Conservation (phyloP, 2,797 vertebrate genomes). For the Coilia nasus region DNA sequence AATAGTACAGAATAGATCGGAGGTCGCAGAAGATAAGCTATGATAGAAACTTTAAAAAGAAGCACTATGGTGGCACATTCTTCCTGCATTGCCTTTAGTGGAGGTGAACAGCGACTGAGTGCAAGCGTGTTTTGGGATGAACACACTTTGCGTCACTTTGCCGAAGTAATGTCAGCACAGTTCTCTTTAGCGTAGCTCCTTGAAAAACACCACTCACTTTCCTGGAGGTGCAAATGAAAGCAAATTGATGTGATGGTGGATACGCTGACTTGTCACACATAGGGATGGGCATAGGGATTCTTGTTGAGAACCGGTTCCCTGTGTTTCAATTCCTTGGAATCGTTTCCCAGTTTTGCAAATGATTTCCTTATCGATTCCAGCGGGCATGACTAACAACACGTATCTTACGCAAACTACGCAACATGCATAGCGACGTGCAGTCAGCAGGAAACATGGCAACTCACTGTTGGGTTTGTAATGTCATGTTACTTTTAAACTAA, state of each 20-base stretch:
- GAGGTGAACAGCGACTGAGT: neutral
- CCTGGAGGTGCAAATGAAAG: neutral
- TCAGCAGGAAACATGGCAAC: too few species aligned
- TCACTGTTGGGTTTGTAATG: too few species aligned
- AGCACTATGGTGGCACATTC: neutral
- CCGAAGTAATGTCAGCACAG: neutral
- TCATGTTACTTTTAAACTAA: too few species aligned
- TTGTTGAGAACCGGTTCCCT: too few species aligned
- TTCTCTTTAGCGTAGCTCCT: neutral
- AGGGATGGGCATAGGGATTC: too few species aligned
- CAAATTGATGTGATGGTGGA: neutral
- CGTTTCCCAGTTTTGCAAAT: too few species aligned
- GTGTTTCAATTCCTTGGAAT: too few species aligned
- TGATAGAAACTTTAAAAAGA: neutral
- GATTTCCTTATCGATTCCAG: too few species aligned
- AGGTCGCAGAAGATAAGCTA: constrained; percentile 1
- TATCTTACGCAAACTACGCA: too few species aligned
- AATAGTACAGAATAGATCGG: neutral
- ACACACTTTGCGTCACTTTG: neutral
- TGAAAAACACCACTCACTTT: neutral
- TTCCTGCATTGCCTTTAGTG: neutral
- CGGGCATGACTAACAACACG: too few species aligned
- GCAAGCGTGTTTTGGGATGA: neutral
- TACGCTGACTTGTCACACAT: neutral
- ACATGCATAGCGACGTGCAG: too few species aligned